Evolutionary conservation across 2,113 vertebrate species (phyloP).

Genomic region (Hyla sarda): DNA sequence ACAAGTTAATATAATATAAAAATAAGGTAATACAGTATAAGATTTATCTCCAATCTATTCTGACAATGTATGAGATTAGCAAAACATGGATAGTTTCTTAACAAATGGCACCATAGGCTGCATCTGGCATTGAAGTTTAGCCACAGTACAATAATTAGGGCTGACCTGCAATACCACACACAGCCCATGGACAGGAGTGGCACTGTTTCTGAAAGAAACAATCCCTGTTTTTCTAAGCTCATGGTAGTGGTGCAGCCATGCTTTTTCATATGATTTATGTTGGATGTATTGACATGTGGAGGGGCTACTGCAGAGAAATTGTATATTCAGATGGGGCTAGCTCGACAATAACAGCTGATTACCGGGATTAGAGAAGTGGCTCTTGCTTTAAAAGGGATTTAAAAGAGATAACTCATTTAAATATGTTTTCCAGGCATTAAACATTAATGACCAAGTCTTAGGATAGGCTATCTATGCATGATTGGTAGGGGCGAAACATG

Average conservation of each 20-base stretch:
- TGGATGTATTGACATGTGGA: no score
- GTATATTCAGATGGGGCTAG: background rate
- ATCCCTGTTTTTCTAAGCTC: no score
- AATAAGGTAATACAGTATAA: no score
- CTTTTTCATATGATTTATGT: no score
- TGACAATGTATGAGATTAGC: background rate
- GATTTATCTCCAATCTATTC: background rate
- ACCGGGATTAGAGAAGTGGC: no score
- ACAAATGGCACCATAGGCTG: background rate
- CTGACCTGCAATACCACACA: background rate
- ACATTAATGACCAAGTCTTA: no score
- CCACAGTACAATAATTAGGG: background rate
- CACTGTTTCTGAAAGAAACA: background rate
- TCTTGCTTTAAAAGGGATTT: no score
- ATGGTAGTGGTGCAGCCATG: no score
- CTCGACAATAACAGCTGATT: background rate
- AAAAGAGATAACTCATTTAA: no score
- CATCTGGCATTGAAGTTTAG: background rate
- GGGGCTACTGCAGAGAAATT: background rate
- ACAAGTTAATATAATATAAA: background rate
- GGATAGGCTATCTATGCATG: no score
- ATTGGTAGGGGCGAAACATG: no score
- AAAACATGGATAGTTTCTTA: background rate
- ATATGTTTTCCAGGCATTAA: no score
- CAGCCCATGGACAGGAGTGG: background rate